These are phyloP conservation scores for Cardiocondyla obscurior DNA, from an alignment of 1,140 invertebrate species.

Conservation along the genomic window DNA sequence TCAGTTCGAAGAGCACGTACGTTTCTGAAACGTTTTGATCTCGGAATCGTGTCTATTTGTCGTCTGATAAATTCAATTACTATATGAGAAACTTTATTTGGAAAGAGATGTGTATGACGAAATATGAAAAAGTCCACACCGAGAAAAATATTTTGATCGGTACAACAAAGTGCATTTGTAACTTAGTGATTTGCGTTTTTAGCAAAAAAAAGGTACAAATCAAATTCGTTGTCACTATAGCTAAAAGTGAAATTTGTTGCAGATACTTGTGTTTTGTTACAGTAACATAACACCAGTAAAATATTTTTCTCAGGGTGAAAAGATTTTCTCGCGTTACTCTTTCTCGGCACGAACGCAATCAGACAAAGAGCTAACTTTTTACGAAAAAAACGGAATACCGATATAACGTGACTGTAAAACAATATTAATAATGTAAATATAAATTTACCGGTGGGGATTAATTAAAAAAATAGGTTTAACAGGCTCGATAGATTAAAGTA, in stretches of 20 bases:
- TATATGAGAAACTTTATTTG: conserved; percentile 5
- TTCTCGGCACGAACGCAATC: background rate
- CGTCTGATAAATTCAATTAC: background rate
- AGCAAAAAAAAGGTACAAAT: no score
- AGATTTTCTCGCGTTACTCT: background rate
- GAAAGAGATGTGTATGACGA: background rate
- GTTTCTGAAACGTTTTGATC: conserved; percentile 22
- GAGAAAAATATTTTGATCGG: no score
- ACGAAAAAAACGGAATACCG: background rate
- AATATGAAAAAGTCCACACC: background rate
- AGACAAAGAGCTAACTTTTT: background rate
- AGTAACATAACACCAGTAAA: no score
- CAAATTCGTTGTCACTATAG: no score
- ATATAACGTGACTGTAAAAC: background rate
- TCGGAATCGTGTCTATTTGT: conserved; percentile 10
- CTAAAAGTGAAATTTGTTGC: no score
- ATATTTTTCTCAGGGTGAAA: no score
- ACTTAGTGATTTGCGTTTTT: no score
- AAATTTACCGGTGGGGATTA: background rate
- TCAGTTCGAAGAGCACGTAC: background rate
- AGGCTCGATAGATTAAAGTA: background rate
- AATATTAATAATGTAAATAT: background rate
- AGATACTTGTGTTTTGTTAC: no score
- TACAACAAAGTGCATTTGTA: no score
- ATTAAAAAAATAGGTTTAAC: background rate